Evolutionary conservation across 2,113 vertebrate species (phyloP).

Genomic region (Furnarius figulus): DNA sequence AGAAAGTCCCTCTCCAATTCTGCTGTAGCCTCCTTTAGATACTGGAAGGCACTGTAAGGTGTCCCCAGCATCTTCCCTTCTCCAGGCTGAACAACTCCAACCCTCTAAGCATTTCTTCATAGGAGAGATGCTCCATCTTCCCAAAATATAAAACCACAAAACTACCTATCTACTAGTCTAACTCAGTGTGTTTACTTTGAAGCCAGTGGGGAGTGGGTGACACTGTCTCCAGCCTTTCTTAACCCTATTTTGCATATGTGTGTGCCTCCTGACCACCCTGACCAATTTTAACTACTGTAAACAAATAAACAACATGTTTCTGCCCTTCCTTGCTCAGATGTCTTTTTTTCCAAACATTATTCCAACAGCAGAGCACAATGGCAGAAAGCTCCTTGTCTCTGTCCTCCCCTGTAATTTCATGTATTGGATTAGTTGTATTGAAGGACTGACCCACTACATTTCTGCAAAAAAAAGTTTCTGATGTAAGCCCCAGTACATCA

Average conservation of each 20-base stretch:
- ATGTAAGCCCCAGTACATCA: not conserved
- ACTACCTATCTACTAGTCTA: not conserved
- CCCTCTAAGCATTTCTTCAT: not conserved
- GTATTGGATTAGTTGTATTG: not conserved
- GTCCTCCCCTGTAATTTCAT: not conserved
- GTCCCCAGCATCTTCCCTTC: not conserved
- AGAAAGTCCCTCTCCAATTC: not conserved
- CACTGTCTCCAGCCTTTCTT: not conserved
- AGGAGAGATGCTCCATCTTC: not conserved
- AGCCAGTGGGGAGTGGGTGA: not conserved
- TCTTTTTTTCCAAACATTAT: not conserved
- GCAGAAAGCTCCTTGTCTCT: not conserved
- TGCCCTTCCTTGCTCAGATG: not conserved
- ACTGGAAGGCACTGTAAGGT: not conserved
- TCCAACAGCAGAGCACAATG: not conserved
- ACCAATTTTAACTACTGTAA: not conserved
- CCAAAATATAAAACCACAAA: not conserved
- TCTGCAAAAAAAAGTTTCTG: not conserved
- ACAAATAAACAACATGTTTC: not conserved
- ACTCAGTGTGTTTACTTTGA: not conserved
- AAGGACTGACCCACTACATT: not conserved
- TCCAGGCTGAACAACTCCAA: not conserved
- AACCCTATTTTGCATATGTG: not conserved
- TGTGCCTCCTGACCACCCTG: not conserved
- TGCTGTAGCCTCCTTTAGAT: not conserved